phyloP scores from a whole-genome alignment of 2,888 invertebrate species.

The Junonia oenone region DNA sequence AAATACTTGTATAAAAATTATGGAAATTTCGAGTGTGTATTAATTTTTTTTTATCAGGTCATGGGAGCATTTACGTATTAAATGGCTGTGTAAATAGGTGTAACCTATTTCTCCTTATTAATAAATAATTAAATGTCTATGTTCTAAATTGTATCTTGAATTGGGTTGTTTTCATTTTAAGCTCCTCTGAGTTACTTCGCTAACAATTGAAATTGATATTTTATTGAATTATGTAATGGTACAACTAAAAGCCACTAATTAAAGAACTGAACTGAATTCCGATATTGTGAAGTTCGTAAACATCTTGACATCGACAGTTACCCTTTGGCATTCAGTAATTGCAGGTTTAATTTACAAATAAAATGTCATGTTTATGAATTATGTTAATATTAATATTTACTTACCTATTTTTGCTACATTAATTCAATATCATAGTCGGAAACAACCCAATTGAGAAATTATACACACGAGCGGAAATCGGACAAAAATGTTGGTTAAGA shows the following conservation, averaged over 20 bases:
- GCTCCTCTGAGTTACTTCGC: too few relatives aligned
- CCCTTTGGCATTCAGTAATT: too few relatives aligned
- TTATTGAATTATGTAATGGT: too few relatives aligned
- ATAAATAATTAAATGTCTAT: conserved; percentile 15
- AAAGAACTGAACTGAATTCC: too few relatives aligned
- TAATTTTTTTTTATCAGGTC: conserved; percentile 7
- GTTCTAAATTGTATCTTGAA: background rate
- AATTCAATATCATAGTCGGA: background rate
- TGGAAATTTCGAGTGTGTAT: background rate
- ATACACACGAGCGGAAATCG: conserved; percentile 7
- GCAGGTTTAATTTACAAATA: too few relatives aligned
- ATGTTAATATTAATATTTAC: too few relatives aligned
- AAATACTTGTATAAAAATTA: background rate
- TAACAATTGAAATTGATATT: too few relatives aligned
- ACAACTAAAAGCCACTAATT: too few relatives aligned
- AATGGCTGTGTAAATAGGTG: conserved; percentile 29
- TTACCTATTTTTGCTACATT: too few relatives aligned
- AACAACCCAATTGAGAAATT: conserved; percentile 1
- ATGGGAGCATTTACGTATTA: conserved; percentile 27
- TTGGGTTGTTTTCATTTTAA: background rate
- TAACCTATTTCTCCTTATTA: conserved; percentile 20
- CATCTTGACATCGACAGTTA: too few relatives aligned
- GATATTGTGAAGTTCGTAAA: too few relatives aligned
- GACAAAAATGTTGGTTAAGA: conserved; percentile 7
- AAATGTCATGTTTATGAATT: too few relatives aligned